phyloP scores from a whole-genome alignment of 2,888 invertebrate genomes.

The Vanessa cardui region DNA sequence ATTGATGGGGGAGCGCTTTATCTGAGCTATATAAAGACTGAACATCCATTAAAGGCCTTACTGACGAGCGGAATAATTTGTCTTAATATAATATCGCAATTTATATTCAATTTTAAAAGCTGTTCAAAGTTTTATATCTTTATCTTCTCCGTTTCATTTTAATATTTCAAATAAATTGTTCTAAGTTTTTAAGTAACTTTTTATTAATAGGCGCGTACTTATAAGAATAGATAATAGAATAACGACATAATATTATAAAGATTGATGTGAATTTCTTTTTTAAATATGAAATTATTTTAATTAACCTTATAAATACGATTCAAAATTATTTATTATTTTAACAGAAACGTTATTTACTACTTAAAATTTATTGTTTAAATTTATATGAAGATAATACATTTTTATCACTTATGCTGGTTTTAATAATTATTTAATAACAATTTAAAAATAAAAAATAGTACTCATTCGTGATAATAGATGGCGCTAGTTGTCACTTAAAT shows the following conservation, averaged over 20 bases:
- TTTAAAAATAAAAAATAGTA: slow-evolving; percentile 7
- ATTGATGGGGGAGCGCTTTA: slow-evolving; percentile 58
- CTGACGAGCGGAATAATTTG: slow-evolving; percentile 36
- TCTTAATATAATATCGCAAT: slow-evolving; percentile 23
- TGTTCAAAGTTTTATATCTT: background rate
- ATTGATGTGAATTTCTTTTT: no score
- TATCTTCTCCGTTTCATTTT: background rate
- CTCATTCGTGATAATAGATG: slow-evolving; percentile 56
- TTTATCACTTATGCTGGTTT: background rate
- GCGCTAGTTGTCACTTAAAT: slow-evolving; percentile 53
- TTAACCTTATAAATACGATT: no score
- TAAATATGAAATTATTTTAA: no score
- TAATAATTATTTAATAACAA: background rate
- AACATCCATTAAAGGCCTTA: slow-evolving; percentile 33
- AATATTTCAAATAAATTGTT: background rate
- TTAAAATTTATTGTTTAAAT: no score
- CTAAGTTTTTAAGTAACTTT: no score
- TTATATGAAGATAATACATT: no score
- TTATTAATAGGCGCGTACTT: no score
- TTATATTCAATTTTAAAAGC: slow-evolving; percentile 12
- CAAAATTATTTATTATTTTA: no score
- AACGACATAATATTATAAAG: no score
- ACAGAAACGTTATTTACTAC: no score
- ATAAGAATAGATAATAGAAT: no score
- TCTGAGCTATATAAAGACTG: slow-evolving; percentile 50